Percentiles rank a stretch among this genome's conserved stretches.
Evolutionary conservation across 2,113 vertebrate species (phyloP).

Genomic region (Poicephalus meyeri): DNA sequence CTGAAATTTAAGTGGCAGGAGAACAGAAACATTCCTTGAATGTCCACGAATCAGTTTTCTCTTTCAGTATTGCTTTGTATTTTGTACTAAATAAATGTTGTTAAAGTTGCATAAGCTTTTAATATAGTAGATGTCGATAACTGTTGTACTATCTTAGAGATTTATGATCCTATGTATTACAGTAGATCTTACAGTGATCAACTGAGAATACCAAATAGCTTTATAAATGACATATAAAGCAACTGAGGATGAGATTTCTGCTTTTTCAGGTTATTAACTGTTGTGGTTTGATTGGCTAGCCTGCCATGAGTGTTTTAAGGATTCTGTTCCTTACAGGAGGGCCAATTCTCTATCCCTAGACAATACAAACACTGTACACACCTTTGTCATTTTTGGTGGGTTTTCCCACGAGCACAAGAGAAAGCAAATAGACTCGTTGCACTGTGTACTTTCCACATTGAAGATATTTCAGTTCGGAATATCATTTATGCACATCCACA

Average conservation of each 20-base stretch:
- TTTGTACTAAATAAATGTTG: neutral
- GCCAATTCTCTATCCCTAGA: neutral
- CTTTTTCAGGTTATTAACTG: neutral
- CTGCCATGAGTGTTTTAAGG: neutral
- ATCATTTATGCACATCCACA: neutral
- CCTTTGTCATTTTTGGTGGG: neutral
- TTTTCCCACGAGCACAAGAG: neutral
- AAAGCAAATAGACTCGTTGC: neutral
- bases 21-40: neutral
- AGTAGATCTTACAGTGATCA: neutral
- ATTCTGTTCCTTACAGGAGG: neutral
- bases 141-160: neutral
- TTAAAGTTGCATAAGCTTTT: neutral
- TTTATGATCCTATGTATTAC: neutral
- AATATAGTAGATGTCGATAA: neutral
- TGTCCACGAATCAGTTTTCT: neutral
- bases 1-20: neutral
- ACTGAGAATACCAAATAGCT: neutral
- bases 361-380: neutral
- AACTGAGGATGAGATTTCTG: neutral
- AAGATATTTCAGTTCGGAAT: neutral
- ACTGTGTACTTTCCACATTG: neutral
- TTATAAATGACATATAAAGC: neutral
- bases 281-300: neutral
- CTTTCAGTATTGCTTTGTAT: neutral